Conservation (phyloP, 2,113 vertebrate genomes). For the Silurus glanis region DNA sequence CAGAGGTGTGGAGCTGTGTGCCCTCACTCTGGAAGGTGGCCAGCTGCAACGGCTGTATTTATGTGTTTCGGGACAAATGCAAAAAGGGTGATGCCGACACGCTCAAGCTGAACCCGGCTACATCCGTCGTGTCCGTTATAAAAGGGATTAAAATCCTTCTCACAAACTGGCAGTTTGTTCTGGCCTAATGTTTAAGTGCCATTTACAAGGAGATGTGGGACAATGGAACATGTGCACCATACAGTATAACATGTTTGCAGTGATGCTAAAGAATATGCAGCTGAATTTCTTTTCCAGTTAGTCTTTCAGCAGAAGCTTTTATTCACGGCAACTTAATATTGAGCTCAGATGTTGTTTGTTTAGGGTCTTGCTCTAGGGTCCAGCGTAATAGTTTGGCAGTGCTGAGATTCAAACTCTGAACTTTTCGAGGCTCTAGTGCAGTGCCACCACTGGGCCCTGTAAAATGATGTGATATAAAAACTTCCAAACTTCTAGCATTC, state of each 20-base stretch:
- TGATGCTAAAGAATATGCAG: constrained; percentile 9
- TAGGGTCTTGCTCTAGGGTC: not conserved
- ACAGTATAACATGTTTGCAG: not conserved
- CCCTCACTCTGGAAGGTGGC: constrained; percentile 97
- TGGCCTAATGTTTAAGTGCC: constrained; percentile 75
- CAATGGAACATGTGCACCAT: not conserved
- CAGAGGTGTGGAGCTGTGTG: constrained; percentile 92
- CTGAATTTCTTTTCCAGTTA: not conserved
- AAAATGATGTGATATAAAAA: not conserved
- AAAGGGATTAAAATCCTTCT: constrained; percentile 93
- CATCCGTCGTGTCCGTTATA: constrained; percentile 90
- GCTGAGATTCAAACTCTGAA: not conserved
- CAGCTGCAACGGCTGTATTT: constrained; percentile 96
- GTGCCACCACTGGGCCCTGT: not conserved
- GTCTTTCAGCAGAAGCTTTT: not conserved
- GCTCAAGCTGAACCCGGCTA: constrained; percentile 95
- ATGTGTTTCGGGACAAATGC: constrained; percentile 94
- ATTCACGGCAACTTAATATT: not conserved
- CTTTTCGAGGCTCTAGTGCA: not conserved
- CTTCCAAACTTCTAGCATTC: not conserved
- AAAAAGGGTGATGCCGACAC: constrained; percentile 96
- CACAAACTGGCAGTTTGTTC: constrained; percentile 95
- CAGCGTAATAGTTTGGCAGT: not conserved
- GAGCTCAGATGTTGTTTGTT: not conserved
- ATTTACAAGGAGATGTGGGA: not conserved